Percentiles rank a stretch among this genome's conserved stretches.
phyloP scores from a whole-genome alignment of 2,113 vertebrate species.

The Rafetus swinhoei region DNA sequence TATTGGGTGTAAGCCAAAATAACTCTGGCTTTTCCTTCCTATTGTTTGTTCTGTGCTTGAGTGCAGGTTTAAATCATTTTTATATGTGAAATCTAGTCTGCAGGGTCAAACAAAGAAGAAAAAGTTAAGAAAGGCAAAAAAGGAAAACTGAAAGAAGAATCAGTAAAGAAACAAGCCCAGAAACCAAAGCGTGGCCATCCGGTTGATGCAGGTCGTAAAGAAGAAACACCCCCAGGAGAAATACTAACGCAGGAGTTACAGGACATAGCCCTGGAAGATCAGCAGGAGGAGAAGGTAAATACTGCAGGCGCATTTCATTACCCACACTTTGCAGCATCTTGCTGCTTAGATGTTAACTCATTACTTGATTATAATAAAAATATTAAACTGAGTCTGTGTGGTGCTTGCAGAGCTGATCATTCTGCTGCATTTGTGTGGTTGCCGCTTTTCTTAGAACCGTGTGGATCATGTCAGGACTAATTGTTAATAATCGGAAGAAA shows the following conservation, averaged over 20 bases:
- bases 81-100: constrained; percentile 79
- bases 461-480: background rate
- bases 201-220: constrained; percentile 53
- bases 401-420: background rate
- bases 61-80: background rate
- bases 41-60: fast-evolving
- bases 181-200: constrained; percentile 74
- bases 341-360: fast-evolving
- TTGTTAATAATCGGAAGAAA: background rate
- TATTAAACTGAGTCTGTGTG: background rate
- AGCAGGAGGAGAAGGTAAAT: constrained; percentile 87
- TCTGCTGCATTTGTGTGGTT: background rate
- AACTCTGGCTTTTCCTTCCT: fast-evolving
- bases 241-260: constrained; percentile 64
- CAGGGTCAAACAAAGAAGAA: constrained; percentile 89
- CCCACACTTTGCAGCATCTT: background rate
- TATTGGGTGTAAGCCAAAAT: constrained; percentile 88
- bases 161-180: constrained; percentile 78
- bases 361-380: background rate
- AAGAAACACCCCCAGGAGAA: constrained; percentile 19
- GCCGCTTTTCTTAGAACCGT: background rate
- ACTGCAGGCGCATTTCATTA: fast-evolving
- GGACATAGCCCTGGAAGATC: constrained; percentile 76
- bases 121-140: constrained; percentile 91
- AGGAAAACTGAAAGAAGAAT: constrained; percentile 87